These are phyloP conservation scores for Anticlea derivata DNA, from an alignment of 2,888 invertebrate species.

Conservation along the genomic window DNA sequence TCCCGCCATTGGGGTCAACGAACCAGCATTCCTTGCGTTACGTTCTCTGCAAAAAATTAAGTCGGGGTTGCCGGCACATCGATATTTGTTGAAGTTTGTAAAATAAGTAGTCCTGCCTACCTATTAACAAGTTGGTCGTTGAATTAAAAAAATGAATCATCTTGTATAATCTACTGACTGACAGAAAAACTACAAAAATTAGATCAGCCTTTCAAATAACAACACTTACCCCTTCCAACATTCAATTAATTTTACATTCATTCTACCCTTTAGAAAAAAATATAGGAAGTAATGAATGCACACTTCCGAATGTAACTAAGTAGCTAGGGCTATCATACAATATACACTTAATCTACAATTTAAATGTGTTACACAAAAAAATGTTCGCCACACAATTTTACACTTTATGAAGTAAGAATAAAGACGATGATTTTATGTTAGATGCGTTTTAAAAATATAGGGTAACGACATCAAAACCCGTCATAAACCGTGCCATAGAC, in stretches of 20 bases:
- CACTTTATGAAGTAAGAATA: conserved; percentile 40
- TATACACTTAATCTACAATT: conserved; percentile 52
- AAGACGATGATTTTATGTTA: conserved; percentile 29
- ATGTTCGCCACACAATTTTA: conserved; percentile 34
- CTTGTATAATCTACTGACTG: background rate
- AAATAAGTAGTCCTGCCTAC: background rate
- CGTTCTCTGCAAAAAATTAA: conserved; percentile 57
- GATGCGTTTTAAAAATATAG: conserved; percentile 26
- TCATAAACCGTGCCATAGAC: conserved; percentile 59
- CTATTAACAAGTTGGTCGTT: no score
- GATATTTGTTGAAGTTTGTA: conserved; percentile 4
- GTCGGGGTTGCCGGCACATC: conserved; percentile 14
- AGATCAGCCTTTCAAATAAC: conserved; percentile 51
- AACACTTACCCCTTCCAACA: conserved; percentile 56
- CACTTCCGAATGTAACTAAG: conserved; percentile 53
- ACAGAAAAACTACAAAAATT: conserved; percentile 47
- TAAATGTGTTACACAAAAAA: conserved; percentile 33
- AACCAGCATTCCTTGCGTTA: conserved; percentile 60
- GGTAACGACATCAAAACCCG: conserved; percentile 44
- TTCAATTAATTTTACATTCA: conserved; percentile 79
- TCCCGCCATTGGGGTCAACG: conserved; percentile 57
- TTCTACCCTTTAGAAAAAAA: conserved; percentile 59
- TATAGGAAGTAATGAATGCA: conserved; percentile 63
- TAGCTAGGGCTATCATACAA: conserved; percentile 60
- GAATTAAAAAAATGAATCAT: no score